Evolutionary conservation across 2,888 invertebrate species (phyloP).

Genomic region (Drosophila maculinotata): DNA sequence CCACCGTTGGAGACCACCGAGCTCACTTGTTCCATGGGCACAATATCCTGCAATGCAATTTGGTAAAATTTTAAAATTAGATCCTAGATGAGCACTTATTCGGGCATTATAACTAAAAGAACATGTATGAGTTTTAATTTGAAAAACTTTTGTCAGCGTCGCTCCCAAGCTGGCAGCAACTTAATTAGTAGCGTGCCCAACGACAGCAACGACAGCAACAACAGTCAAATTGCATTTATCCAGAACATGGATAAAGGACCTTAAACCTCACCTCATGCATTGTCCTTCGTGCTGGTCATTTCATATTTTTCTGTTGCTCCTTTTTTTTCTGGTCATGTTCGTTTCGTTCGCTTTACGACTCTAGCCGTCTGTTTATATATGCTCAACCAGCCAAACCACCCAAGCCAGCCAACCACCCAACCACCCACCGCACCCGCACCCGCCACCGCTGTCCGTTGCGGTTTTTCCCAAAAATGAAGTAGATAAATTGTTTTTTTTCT

Average conservation of each 20-base stretch:
- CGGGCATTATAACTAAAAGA: constrained; percentile 8
- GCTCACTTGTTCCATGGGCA: constrained; percentile 85
- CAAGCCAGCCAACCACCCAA: not conserved
- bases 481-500: constrained; percentile 62
- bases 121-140: constrained; percentile 48
- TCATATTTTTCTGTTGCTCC: not conserved
- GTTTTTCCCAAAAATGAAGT: constrained; percentile 57
- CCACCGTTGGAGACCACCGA: constrained; percentile 84
- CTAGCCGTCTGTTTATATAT: not conserved
- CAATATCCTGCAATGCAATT: constrained; percentile 82
- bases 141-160: constrained; percentile 39
- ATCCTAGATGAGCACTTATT: no score
- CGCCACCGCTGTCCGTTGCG: constrained; percentile 20
- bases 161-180: constrained; percentile 45
- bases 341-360: constrained; percentile 18
- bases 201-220: constrained; percentile 12
- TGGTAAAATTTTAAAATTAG: no score
- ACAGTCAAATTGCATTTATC: constrained; percentile 64
- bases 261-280: constrained; percentile 19
- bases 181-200: constrained; percentile 62
- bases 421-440: not conserved
- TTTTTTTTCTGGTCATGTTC: constrained; percentile 6
- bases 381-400: not conserved
- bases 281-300: not conserved
- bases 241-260: constrained; percentile 12